A percentile compares a stretch with the other conserved stretches of the same genome.
phyloP scores from a whole-genome alignment of 2,113 vertebrate genomes.

The Rhegmatorhina hoffmannsi region DNA sequence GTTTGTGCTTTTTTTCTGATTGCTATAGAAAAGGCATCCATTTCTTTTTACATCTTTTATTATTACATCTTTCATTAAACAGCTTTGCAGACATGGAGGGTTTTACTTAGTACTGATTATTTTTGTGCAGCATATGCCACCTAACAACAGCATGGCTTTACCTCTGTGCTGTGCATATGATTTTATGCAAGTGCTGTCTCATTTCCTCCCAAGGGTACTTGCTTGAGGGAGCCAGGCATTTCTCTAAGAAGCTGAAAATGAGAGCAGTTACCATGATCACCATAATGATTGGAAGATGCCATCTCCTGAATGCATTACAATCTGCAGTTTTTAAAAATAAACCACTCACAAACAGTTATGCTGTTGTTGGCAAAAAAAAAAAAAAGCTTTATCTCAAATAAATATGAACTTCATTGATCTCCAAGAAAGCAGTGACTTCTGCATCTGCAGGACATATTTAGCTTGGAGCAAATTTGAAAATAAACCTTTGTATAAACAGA shows the following conservation, averaged over 20 bases:
- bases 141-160: slow-evolving; percentile 24
- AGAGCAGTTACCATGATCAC: slow-evolving; percentile 56
- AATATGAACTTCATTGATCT: slow-evolving; percentile 3
- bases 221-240: neutral
- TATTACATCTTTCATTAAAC: slow-evolving; percentile 13
- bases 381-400: neutral
- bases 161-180: neutral
- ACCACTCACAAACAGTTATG: neutral
- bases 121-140: slow-evolving; percentile 4
- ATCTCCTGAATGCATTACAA: neutral
- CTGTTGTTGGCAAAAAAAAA: neutral
- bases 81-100: neutral
- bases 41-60: neutral
- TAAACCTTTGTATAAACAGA: neutral
- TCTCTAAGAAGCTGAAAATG: slow-evolving; percentile 49
- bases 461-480: neutral
- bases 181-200: slow-evolving; percentile 48
- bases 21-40: neutral
- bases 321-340: slow-evolving; percentile 32
- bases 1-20: neutral
- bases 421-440: neutral
- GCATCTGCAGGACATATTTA: neutral
- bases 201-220: slow-evolving; percentile 31
- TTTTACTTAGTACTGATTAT: slow-evolving; percentile 4
- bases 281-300: neutral